These are phyloP conservation scores for Cynopterus sphinx DNA, from an alignment of 2,797 vertebrate genomes.

Conservation along the genomic window DNA sequence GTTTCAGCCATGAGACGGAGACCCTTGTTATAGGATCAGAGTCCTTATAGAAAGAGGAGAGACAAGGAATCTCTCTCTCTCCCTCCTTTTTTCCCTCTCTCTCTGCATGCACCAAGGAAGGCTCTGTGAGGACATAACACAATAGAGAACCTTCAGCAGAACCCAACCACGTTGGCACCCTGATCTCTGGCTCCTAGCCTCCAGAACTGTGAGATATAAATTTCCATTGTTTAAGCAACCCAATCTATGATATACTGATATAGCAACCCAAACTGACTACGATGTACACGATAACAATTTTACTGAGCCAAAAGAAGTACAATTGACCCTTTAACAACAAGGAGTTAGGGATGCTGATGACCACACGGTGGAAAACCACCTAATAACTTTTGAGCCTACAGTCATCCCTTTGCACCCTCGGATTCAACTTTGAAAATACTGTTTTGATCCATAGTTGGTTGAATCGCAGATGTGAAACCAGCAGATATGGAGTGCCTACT, in stretches of 20 bases:
- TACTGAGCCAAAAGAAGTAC: not conserved
- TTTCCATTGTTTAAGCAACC: not conserved
- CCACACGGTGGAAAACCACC: not conserved
- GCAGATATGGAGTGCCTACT: not conserved
- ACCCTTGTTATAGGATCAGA: not conserved
- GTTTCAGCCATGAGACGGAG: not conserved
- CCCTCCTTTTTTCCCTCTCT: not conserved
- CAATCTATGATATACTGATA: not conserved
- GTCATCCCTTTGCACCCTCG: not conserved
- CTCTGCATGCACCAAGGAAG: not conserved
- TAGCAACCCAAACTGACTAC: no score
- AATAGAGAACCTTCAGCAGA: not conserved
- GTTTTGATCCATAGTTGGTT: not conserved
- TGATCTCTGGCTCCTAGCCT: not conserved
- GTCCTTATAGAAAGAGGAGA: not conserved
- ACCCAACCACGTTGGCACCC: rapidly evolving
- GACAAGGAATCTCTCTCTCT: not conserved
- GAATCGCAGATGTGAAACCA: not conserved
- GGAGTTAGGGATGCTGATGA: not conserved
- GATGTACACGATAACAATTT: not conserved
- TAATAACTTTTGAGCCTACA: not conserved
- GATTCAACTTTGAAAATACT: not conserved
- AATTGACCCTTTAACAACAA: not conserved
- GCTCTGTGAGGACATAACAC: not conserved
- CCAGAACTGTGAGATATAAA: not conserved